Conservation (phyloP, 1,140 invertebrate genomes). For the Panagrolaimus sp. region DNA sequence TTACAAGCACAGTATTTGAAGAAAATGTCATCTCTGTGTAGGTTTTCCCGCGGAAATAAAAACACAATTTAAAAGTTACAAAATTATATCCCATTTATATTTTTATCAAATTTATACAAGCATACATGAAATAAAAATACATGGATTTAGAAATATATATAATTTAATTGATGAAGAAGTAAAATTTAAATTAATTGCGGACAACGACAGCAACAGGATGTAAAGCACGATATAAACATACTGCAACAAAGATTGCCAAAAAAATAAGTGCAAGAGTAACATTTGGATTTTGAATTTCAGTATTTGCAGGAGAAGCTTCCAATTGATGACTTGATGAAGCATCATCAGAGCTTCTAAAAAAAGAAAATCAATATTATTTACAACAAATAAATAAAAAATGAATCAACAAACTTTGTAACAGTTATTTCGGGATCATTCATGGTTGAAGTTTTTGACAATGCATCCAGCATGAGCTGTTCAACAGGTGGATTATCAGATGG, state of each 20-base stretch:
- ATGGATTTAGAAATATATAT: no score
- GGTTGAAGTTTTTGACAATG: not conserved
- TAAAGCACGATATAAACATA: not conserved
- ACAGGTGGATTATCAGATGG: not conserved
- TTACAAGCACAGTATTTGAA: no score
- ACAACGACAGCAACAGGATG: constrained; percentile 6
- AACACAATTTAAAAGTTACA: no score
- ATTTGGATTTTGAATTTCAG: not conserved
- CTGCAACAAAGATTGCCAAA: not conserved
- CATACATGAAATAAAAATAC: no score
- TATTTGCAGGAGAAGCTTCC: not conserved
- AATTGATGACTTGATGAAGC: not conserved
- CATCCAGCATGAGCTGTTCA: constrained; percentile 5
- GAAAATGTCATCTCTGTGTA: no score
- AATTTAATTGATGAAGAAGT: no score
- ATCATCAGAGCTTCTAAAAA: constrained; percentile 1
- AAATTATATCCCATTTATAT: no score
- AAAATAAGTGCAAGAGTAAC: not conserved
- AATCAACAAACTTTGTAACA: constrained; percentile 12
- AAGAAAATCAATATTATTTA: not conserved
- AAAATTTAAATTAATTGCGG: not conserved
- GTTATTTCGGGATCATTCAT: not conserved
- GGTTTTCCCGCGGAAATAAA: no score
- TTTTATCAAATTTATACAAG: no score
- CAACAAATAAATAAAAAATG: not conserved